Percentiles rank a stretch among this genome's conserved stretches.
phyloP scores from a whole-genome alignment of 2,888 invertebrate genomes.

The Periphyllus acericola region DNA sequence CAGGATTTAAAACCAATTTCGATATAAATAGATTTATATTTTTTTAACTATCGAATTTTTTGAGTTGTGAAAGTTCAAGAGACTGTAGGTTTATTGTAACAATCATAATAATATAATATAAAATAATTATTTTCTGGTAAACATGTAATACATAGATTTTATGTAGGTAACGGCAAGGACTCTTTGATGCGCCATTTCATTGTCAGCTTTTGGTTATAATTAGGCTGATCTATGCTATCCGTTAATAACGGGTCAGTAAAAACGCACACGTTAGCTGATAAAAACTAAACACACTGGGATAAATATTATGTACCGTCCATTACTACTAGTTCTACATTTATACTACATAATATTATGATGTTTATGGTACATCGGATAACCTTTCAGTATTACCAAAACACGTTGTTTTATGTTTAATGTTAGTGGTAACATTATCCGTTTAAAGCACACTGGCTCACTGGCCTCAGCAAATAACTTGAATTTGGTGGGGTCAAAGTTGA shows the following conservation, averaged over 20 bases:
- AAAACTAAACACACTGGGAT: neutral
- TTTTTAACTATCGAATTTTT: neutral
- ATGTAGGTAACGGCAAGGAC: neutral
- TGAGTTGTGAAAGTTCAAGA: neutral
- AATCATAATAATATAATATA: too few species aligned
- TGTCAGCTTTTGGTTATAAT: conserved; percentile 14
- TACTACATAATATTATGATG: neutral
- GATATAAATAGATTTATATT: too few species aligned
- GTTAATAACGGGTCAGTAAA: neutral
- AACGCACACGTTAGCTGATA: neutral
- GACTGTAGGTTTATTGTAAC: neutral
- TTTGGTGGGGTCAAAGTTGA: neutral
- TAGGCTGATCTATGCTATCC: neutral
- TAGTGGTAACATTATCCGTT: neutral
- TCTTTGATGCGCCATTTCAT: neutral
- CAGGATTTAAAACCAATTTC: too few species aligned
- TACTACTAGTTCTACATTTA: too few species aligned
- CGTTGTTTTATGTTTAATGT: neutral
- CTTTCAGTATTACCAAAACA: neutral
- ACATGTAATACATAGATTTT: too few species aligned
- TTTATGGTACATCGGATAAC: neutral
- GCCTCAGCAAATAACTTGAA: neutral
- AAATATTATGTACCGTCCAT: too few species aligned
- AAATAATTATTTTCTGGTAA: too few species aligned
- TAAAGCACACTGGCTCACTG: neutral